Percentiles rank a stretch among this genome's conserved stretches.
Evolutionary conservation across 2,113 vertebrate genomes (phyloP).

Genomic region (Phyllostomus hastatus): DNA sequence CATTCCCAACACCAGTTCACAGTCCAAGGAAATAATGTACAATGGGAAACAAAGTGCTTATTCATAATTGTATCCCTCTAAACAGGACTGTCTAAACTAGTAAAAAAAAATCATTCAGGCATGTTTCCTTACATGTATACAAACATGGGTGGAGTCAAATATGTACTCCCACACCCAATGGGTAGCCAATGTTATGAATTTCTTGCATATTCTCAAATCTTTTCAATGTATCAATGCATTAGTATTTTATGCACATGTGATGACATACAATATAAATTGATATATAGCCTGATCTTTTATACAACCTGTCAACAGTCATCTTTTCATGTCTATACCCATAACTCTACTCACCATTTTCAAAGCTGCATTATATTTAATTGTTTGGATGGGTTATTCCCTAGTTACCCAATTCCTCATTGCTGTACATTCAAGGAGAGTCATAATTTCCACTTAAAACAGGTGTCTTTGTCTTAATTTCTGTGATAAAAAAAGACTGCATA

Average conservation of each 20-base stretch:
- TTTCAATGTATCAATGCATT: not conserved
- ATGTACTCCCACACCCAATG: not conserved
- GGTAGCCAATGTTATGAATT: not conserved
- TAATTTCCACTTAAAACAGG: not conserved
- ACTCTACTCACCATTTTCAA: not conserved
- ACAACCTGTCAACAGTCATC: rapidly evolving
- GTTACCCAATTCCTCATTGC: not conserved
- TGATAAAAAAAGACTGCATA: not conserved
- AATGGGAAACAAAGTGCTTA: not conserved
- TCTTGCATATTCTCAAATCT: not conserved
- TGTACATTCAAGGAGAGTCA: not conserved
- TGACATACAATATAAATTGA: not conserved
- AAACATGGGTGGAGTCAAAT: not conserved
- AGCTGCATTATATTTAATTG: not conserved
- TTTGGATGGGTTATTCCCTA: not conserved
- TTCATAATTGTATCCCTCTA: not conserved
- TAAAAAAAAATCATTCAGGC: not conserved
- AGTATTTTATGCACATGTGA: not conserved
- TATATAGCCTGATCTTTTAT: not conserved
- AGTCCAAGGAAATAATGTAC: not conserved
- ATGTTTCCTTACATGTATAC: not conserved
- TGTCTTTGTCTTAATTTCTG: not conserved
- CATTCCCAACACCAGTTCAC: not conserved
- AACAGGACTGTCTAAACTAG: not conserved
- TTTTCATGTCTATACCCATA: not conserved